Conservation (phyloP, 2,888 invertebrate species). For the Masnerella sp. region DNA sequence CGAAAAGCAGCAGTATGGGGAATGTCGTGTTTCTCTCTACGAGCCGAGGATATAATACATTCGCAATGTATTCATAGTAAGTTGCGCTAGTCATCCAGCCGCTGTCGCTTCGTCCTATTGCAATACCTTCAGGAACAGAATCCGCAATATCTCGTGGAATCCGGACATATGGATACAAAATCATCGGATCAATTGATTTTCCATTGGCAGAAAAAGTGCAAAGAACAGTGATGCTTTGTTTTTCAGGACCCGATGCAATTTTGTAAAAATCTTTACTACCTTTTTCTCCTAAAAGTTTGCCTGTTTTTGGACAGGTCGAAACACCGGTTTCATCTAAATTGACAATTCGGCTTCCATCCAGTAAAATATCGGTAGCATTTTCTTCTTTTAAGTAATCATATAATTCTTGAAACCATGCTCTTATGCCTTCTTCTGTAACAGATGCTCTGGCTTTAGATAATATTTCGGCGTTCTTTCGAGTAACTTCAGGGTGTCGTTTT, state of each 20-base stretch:
- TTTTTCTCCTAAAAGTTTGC: slow-evolving; percentile 22
- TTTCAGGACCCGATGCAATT: slow-evolving; percentile 50
- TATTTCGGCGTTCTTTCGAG: slow-evolving; percentile 56
- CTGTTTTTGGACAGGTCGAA: slow-evolving; percentile 32
- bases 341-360: slow-evolving; percentile 39
- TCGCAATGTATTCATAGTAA: slow-evolving; percentile 71
- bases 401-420: slow-evolving; percentile 32
- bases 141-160: slow-evolving; percentile 60
- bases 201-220: slow-evolving; percentile 15
- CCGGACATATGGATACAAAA: slow-evolving; percentile 67
- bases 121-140: slow-evolving; percentile 61
- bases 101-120: slow-evolving; percentile 65
- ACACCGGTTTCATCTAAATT: slow-evolving; percentile 58
- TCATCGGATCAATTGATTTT: slow-evolving; percentile 65
- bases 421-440: slow-evolving; percentile 42
- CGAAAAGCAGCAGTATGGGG: slow-evolving; percentile 64
- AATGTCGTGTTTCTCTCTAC: slow-evolving; percentile 59
- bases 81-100: slow-evolving; percentile 71
- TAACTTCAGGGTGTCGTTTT: slow-evolving; percentile 47
- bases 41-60: slow-evolving; percentile 67
- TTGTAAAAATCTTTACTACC: slow-evolving; percentile 40
- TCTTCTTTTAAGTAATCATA: slow-evolving; percentile 8
- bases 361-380: slow-evolving; percentile 28
- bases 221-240: slow-evolving; percentile 13
- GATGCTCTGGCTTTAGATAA: slow-evolving; percentile 63